phyloP scores from a whole-genome alignment of 2,113 vertebrate species.

The Cyanistes caeruleus region DNA sequence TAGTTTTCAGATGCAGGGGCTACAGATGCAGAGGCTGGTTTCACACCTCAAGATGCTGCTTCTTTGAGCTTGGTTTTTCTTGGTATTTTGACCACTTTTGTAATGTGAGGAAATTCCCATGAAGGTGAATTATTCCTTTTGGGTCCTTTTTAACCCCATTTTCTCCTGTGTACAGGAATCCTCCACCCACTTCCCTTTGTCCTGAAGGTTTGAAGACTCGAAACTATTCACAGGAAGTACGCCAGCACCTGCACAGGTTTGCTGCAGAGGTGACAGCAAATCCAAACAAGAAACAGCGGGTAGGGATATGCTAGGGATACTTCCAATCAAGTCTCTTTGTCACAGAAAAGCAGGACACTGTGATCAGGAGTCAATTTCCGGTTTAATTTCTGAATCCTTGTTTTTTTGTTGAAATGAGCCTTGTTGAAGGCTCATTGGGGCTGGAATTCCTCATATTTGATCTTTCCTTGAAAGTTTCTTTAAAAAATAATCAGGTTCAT shows the following conservation, averaged over 20 bases:
- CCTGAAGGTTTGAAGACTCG: slow-evolving; percentile 59
- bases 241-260: slow-evolving; percentile 43
- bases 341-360: background rate
- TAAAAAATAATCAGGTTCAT: background rate
- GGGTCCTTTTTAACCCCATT: background rate
- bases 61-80: background rate
- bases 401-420: background rate
- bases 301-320: background rate
- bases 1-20: background rate
- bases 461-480: background rate
- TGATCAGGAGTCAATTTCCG: fast-evolving
- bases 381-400: background rate
- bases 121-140: background rate
- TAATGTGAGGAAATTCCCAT: background rate
- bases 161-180: slow-evolving; percentile 59
- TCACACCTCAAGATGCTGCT: background rate
- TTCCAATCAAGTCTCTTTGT: background rate
- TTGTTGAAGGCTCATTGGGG: background rate
- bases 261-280: slow-evolving; percentile 49
- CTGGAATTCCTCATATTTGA: background rate
- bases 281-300: slow-evolving; percentile 65
- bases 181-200: slow-evolving; percentile 68
- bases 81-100: background rate
- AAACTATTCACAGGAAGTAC: slow-evolving; percentile 50
- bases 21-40: background rate